These are phyloP conservation scores for Phallusia fumigata DNA, from an alignment of 23 tunicate genomes.

Conservation along the genomic window DNA sequence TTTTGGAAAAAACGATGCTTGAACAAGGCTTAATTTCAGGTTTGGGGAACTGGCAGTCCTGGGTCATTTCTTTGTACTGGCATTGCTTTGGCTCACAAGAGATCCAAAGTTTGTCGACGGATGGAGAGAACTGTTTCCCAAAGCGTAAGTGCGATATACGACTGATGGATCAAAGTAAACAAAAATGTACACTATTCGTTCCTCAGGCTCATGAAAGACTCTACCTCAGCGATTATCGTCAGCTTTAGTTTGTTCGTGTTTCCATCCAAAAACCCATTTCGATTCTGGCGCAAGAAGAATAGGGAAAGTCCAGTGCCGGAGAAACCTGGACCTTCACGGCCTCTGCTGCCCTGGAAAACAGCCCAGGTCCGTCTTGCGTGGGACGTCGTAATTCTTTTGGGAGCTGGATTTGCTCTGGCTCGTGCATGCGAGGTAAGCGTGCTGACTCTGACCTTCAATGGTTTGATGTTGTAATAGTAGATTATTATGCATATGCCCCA, in stretches of 20 bases:
- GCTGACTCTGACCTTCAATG: too few relatives aligned
- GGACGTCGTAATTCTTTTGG: slow-evolving; percentile 70
- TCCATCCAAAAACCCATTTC: slow-evolving; percentile 55
- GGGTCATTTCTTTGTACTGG: slow-evolving; percentile 60
- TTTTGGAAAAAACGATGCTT: background rate
- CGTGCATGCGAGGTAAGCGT: slow-evolving; percentile 67
- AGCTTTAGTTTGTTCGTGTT: slow-evolving; percentile 75
- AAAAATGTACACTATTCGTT: background rate
- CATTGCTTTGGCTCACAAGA: slow-evolving; percentile 71
- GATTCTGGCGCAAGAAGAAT: slow-evolving; percentile 9
- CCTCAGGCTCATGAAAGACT: slow-evolving; percentile 62
- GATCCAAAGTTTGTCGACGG: slow-evolving; percentile 69
- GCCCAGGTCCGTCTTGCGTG: slow-evolving; percentile 64
- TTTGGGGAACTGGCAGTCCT: slow-evolving; percentile 70
- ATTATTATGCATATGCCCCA: too few relatives aligned
- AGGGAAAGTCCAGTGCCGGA: background rate
- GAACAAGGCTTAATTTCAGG: background rate
- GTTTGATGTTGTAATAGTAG: too few relatives aligned
- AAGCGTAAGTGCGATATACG: slow-evolving; percentile 6
- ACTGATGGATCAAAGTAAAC: background rate
- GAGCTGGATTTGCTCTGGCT: slow-evolving; percentile 85
- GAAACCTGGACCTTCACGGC: slow-evolving; percentile 39
- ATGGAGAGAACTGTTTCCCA: slow-evolving; percentile 54
- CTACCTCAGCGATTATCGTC: slow-evolving; percentile 65
- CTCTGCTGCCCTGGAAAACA: slow-evolving; percentile 71